Conservation (phyloP, 2,113 vertebrate genomes). For the Okapia johnstoni region DNA sequence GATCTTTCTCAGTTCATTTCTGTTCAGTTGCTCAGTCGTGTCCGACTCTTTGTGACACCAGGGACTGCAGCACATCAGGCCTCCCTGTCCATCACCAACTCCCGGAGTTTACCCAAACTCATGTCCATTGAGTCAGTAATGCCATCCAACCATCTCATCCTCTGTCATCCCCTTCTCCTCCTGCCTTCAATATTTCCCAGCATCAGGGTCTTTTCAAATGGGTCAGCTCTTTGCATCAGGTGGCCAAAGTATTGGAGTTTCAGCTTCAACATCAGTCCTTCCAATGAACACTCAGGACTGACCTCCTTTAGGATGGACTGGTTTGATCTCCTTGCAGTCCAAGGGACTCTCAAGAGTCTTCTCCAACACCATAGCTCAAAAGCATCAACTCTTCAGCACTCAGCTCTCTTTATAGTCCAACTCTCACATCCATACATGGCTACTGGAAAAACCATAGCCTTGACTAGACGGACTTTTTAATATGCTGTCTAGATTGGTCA, state of each 20-base stretch:
- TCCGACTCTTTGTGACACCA: neutral
- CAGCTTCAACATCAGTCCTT: neutral
- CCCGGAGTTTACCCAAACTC: neutral
- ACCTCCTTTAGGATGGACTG: neutral
- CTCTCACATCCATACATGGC: neutral
- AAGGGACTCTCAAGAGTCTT: neutral
- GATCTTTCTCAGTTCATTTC: neutral
- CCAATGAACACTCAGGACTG: neutral
- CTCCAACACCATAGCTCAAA: neutral
- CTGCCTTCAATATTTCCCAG: neutral
- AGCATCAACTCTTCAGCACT: neutral
- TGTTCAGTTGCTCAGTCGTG: rapidly evolving
- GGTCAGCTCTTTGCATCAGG: neutral
- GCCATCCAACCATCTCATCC: neutral
- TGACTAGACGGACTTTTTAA: neutral
- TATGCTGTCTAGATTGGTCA: neutral
- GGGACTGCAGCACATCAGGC: rapidly evolving
- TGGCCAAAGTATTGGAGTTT: neutral
- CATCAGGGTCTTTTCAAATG: neutral
- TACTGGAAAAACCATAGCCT: neutral
- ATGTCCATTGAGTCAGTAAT: neutral
- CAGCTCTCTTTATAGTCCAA: neutral
- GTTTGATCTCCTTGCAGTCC: neutral
- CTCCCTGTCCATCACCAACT: neutral
- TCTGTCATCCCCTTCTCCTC: neutral